Evolutionary conservation across 2,113 vertebrate genomes (phyloP), one percentile per base, ranked within the genome.

Genomic region (Genyomyrus donnyi): DNA sequence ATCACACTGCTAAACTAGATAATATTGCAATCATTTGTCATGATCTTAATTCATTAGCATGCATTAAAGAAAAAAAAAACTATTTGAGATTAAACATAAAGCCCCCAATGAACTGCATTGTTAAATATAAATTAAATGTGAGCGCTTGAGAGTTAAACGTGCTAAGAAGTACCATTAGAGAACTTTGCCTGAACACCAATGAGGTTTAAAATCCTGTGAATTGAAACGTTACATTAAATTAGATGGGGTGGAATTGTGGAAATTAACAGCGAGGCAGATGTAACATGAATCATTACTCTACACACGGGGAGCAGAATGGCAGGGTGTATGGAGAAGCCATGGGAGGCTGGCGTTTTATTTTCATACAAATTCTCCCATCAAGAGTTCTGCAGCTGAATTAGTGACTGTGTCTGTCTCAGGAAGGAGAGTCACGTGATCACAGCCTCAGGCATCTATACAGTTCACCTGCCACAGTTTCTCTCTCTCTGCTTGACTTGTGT

Each of bases 41-140:
- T 19, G 17, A 80, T 35, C 74, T 80, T 80, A 35, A 39, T 80
- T 80, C 74, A 80, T 80, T 80, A 80, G 35, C 74, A 80, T 80
- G 74, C 74, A 80, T 80, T 80, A 80, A 80, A 80, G 35, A 80
- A 80, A 80, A 80, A 77, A 80, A 80, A 80, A 80, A 39, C 74
- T 80, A 80, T 80, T 80, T 80, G 74, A 80, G 74, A 80, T 42
- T 80, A 42, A 80, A 80, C 74, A 42, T 80, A 80, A 80, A 80
- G 74, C 74, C 74, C 74, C 74, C 15, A 42, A 80, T 80, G 74
- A 80, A 80, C 74, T 80, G 74, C 35, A 80, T 80, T 80, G 74
- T 80, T 80, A 80, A 80, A 80, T 80, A 80, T 80, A 80, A 80
- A 80, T 80, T 80, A 80, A 80, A 80, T 80, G 74, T 80, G 74